Conservation (phyloP, 2,797 vertebrate species). For the Acestrorhynchus altus region DNA sequence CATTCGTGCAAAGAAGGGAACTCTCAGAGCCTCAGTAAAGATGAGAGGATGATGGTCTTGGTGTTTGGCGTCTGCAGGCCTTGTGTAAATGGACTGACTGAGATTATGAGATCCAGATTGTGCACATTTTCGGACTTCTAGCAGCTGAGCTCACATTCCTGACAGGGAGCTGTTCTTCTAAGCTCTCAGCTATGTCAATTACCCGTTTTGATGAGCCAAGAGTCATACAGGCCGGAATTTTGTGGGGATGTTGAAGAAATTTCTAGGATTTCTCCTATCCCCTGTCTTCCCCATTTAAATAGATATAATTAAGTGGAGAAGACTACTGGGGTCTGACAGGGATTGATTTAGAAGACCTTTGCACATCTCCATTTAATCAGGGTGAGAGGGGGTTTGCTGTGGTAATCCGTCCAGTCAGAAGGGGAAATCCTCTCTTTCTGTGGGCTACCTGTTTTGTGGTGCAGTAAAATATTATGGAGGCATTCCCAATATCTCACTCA, state of each 20-base stretch:
- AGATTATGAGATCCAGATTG: conserved; percentile 5
- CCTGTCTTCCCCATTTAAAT: conserved; percentile 49
- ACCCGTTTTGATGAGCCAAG: conserved; percentile 57
- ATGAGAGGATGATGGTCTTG: not conserved
- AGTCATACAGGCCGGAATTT: conserved; percentile 65
- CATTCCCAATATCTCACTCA: not conserved
- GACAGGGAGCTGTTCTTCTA: conserved; percentile 52
- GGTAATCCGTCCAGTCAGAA: not conserved
- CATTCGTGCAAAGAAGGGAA: not conserved
- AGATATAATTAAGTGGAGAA: conserved; percentile 63
- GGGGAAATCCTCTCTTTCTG: not conserved
- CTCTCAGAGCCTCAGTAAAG: not conserved
- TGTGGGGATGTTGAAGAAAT: conserved; percentile 66
- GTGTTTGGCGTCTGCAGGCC: not conserved
- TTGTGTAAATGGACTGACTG: not conserved
- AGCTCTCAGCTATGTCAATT: conserved; percentile 68
- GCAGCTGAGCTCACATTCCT: conserved; percentile 42
- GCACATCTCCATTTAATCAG: conserved; percentile 30
- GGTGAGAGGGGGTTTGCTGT: not conserved
- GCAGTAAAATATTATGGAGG: not conserved
- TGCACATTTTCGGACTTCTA: conserved; percentile 4
- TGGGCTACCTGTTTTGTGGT: not conserved
- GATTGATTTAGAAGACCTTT: conserved; percentile 39
- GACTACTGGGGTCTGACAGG: conserved; percentile 59
- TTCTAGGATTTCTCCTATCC: conserved; percentile 68